phyloP scores from a whole-genome alignment of 2,797 vertebrate species.

The Myoxocephalus aenaeus region DNA sequence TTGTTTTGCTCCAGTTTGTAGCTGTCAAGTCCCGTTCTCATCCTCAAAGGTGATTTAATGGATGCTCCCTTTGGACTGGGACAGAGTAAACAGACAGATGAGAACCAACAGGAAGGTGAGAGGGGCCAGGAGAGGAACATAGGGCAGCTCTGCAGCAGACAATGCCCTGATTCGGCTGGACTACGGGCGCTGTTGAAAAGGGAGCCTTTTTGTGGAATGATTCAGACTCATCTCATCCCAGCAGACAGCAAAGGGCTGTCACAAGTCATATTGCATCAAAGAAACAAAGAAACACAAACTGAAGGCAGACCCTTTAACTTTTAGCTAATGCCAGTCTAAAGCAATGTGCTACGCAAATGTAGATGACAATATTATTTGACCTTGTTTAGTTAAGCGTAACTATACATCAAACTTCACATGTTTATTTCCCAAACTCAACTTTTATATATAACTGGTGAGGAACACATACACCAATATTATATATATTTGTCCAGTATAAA shows the following conservation, averaged over 20 bases:
- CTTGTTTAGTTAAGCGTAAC: conserved; percentile 19
- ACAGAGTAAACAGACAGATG: conserved; percentile 64
- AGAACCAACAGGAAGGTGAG: conserved; percentile 74
- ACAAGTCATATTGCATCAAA: conserved; percentile 72
- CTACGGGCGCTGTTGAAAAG: conserved; percentile 47
- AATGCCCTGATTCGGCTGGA: conserved; percentile 38
- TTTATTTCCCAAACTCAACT: background rate
- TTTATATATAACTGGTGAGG: conserved; percentile 2
- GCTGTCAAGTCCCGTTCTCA: conserved; percentile 72
- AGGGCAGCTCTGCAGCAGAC: conserved; percentile 38
- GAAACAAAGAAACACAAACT: conserved; percentile 55
- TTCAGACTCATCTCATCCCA: conserved; percentile 69
- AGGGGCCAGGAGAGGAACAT: conserved; percentile 52
- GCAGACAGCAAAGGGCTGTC: conserved; percentile 74
- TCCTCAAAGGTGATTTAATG: conserved; percentile 73
- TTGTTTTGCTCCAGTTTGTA: conserved; percentile 80
- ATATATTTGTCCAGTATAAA: too few relatives aligned
- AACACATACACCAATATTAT: background rate
- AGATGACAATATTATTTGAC: conserved; percentile 35
- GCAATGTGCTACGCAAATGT: conserved; percentile 44
- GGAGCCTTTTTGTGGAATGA: conserved; percentile 66
- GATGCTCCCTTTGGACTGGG: conserved; percentile 60
- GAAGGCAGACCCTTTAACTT: conserved; percentile 63
- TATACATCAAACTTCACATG: background rate
- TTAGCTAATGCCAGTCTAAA: conserved; percentile 61